These are phyloP conservation scores for Drosophila lacicola DNA, from an alignment of 2,888 invertebrate species.

Conservation along the genomic window DNA sequence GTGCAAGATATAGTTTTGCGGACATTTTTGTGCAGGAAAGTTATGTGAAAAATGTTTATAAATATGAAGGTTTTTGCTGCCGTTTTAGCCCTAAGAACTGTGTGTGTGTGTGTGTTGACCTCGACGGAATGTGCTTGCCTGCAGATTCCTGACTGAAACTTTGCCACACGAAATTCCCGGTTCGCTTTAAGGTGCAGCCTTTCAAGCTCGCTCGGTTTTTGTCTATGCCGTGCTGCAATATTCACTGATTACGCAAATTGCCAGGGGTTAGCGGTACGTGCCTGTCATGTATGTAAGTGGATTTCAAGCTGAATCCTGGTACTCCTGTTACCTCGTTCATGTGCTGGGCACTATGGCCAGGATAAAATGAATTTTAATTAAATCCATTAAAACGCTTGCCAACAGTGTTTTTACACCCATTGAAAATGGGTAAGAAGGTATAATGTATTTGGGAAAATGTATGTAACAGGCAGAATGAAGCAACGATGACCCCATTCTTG, in stretches of 20 bases:
- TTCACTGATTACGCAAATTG: conserved; percentile 70
- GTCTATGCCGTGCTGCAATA: conserved; percentile 11
- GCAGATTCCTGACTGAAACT: conserved; percentile 26
- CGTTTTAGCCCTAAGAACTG: conserved; percentile 8
- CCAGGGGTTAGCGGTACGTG: conserved; percentile 58
- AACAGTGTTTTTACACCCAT: background rate
- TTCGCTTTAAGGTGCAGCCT: conserved; percentile 14
- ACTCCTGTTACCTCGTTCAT: background rate
- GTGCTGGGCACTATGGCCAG: conserved; percentile 26
- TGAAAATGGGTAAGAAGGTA: too few species aligned
- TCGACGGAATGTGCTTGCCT: conserved; percentile 16
- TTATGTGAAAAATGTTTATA: conserved; percentile 60
- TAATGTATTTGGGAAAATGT: too few species aligned
- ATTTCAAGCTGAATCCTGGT: conserved; percentile 15
- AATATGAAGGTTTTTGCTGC: conserved; percentile 48
- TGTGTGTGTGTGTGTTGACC: background rate
- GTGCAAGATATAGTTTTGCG: conserved; percentile 68
- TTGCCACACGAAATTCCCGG: conserved; percentile 17
- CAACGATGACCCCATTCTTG: too few species aligned
- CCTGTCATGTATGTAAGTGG: conserved; percentile 39
- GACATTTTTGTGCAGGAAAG: conserved; percentile 38
- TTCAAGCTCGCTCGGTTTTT: conserved; percentile 9
- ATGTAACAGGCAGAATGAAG: too few species aligned
- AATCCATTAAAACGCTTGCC: conserved; percentile 55
- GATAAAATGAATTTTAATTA: conserved; percentile 65